Evolutionary conservation across 2,797 vertebrate species (phyloP).

Genomic region (Gorsachius magnificus): DNA sequence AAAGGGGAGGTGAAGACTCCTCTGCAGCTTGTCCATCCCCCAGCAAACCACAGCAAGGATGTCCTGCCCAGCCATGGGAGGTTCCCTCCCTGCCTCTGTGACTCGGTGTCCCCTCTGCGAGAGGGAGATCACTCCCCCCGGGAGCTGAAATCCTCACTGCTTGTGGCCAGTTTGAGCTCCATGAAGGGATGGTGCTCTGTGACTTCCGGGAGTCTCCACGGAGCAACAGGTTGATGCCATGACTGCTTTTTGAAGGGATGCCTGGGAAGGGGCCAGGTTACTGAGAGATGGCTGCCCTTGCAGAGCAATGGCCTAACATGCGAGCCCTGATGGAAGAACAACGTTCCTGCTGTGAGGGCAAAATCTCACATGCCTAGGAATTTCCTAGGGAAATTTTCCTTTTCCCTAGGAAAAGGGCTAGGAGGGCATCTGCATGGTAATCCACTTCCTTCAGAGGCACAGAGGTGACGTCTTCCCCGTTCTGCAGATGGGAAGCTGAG

Average conservation of each 20-base stretch:
- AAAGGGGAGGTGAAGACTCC: not conserved
- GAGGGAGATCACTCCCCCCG: not conserved
- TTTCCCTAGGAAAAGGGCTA: not conserved
- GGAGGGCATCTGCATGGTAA: not conserved
- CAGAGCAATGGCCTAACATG: not conserved
- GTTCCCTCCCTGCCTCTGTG: not conserved
- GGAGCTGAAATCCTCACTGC: not conserved
- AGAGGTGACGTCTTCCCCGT: not conserved
- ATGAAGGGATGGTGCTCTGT: not conserved
- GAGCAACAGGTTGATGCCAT: not conserved
- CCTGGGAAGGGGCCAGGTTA: not conserved
- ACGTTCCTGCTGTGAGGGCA: not conserved
- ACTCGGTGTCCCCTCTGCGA: not conserved
- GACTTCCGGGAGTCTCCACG: rapidly evolving
- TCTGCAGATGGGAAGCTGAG: not conserved
- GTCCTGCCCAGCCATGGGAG: not conserved
- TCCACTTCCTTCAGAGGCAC: not conserved
- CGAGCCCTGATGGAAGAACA: not conserved
- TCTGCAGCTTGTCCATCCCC: not conserved
- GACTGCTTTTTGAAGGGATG: not conserved
- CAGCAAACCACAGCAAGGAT: not conserved
- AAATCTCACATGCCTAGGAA: not conserved
- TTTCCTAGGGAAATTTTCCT: too few species aligned
- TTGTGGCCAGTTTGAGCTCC: not conserved
- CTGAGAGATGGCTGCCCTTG: not conserved